Conservation (phyloP, 2,888 invertebrate genomes). For the Pandemis heparana region DNA sequence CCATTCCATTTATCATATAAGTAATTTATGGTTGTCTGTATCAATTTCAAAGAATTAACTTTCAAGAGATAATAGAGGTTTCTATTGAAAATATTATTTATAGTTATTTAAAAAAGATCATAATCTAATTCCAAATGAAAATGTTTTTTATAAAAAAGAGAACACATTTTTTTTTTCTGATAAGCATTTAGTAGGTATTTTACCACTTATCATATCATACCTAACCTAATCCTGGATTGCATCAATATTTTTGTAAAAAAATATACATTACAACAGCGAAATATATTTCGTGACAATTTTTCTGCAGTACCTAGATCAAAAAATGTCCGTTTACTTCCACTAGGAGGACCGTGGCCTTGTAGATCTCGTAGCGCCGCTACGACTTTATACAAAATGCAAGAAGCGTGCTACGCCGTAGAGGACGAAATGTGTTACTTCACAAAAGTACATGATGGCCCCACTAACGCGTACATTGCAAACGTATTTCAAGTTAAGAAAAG, state of each 20-base stretch:
- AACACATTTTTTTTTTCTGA: no score
- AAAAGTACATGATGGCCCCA: background rate
- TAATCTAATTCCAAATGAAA: background rate
- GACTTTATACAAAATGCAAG: slow-evolving; percentile 19
- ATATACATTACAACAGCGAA: no score
- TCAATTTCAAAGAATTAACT: slow-evolving; percentile 5
- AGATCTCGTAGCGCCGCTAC: slow-evolving; percentile 14
- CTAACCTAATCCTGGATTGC: no score
- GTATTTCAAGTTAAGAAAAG: background rate
- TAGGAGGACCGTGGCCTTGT: slow-evolving; percentile 7
- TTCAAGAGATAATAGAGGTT: background rate
- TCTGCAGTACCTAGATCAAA: background rate
- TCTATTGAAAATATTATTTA: slow-evolving; percentile 17
- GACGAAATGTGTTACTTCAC: slow-evolving; percentile 11
- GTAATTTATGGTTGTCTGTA: slow-evolving; percentile 9
- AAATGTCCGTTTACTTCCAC: background rate
- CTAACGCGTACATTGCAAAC: background rate
- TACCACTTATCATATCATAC: no score
- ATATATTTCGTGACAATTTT: background rate
- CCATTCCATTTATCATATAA: slow-evolving; percentile 10
- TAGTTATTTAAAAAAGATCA: background rate
- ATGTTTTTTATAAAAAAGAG: background rate
- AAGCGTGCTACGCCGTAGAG: slow-evolving; percentile 5
- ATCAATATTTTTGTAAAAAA: no score
- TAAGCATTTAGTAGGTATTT: no score